Base-by-base conservation (phyloP, 2,797 vertebrate genomes). In the Macropus fuliginosus region DNA sequence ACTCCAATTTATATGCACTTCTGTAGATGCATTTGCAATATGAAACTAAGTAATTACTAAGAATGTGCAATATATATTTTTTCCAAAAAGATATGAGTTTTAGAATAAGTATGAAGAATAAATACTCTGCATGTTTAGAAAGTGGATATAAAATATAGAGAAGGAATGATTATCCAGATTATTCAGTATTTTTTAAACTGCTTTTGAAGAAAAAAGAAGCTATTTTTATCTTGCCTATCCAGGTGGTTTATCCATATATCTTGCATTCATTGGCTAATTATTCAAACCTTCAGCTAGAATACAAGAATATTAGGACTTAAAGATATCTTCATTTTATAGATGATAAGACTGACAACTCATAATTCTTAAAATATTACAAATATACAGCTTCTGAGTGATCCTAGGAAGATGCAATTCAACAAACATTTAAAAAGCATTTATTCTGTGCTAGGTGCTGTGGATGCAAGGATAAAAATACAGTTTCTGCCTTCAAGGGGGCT, bases 61-160 rank as follows among this genome's bases (percentile, higher is more conserved):
- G 74, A 81, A 59, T 40, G 6, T 92, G 52, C 27, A 54, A 81
- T 40, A 46, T 27, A 81, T 81, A 81, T 81, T 81, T 81, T 74
- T 81, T 94, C 95, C 55, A 93, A 92, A 90, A 91, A 40, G 95
- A 66, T 81, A 90, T 46, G 21, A 40, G 87, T 93, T 96, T 96
- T 66, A 95, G 54, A 95, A 95, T 74, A 97, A 90, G 92, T 52
- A 31, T 55, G 92, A 96, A 94, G 21, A 96, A 56, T 9, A 52
- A 81, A 55, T 94, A 31, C 92, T 96, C 96, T 95, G 93, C 87
- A 94, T 91, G 90, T 91, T 52, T 29, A 34, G 52, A 52, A 34
- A 91, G 52, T 81, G 21, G 2, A 46, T 93, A 52, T 56, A 81
- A 96, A 94, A 90, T 50, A n/a, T 40, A 95, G 52, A 91, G 52